Conservation (phyloP, 2,113 vertebrate genomes). For the Ceyx melanurus region DNA sequence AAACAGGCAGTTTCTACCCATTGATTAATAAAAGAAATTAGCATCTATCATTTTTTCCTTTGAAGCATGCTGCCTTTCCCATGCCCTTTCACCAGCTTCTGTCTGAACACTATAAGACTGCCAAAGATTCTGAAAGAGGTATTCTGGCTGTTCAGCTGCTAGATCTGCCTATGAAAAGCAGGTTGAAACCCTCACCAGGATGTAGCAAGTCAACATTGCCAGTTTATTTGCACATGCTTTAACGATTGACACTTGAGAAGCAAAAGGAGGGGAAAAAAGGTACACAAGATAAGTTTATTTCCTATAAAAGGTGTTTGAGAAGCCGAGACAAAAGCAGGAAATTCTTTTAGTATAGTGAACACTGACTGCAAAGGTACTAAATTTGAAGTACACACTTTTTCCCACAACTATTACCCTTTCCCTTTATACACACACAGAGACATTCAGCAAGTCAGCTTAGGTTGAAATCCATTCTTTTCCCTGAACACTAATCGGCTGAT, state of each 20-base stretch:
- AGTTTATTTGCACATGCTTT: not conserved
- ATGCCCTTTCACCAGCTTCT: constrained; percentile 17
- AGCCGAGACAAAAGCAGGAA: not conserved
- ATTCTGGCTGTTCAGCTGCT: not conserved
- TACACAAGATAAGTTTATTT: not conserved
- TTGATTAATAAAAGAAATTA: not conserved
- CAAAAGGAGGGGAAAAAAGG: not conserved
- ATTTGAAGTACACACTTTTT: not conserved
- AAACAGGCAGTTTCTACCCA: not conserved
- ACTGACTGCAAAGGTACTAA: not conserved
- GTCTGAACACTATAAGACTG: not conserved
- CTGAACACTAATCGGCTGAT: not conserved
- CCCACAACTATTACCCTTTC: not conserved
- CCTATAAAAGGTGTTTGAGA: not conserved
- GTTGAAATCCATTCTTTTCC: not conserved
- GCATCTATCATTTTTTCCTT: not conserved
- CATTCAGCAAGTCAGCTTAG: not conserved
- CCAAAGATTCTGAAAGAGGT: constrained; percentile 28
- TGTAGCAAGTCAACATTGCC: not conserved
- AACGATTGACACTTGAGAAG: not conserved
- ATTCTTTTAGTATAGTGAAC: not conserved
- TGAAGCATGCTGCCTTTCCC: constrained; percentile 21
- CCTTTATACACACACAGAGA: not conserved
- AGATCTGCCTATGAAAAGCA: not conserved
- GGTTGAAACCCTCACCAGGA: not conserved